Evolutionary conservation across 2,113 vertebrate genomes (phyloP).

Genomic region (Stomatorhinus ivindoensis): DNA sequence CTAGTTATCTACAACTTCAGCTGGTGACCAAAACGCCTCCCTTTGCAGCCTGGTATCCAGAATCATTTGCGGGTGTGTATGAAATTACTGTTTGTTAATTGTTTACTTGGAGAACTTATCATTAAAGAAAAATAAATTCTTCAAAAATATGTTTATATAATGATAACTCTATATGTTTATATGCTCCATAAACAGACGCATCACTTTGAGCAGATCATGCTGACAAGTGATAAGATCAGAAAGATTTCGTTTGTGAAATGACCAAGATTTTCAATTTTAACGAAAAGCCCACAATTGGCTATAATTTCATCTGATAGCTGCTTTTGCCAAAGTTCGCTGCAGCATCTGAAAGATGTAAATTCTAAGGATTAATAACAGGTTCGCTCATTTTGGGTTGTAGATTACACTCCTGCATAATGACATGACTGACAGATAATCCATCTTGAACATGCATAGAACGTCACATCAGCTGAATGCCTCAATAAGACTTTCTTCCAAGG

Average conservation of each 20-base stretch:
- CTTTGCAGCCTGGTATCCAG: no score
- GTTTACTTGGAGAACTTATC: not conserved
- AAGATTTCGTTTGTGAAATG: not conserved
- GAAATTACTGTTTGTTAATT: not conserved
- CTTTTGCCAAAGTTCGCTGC: not conserved
- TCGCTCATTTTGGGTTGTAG: not conserved
- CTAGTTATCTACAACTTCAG: no score
- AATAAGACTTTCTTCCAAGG: not conserved
- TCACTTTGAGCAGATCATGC: not conserved
- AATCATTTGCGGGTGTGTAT: no score
- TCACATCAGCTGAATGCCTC: not conserved
- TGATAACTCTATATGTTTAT: not conserved
- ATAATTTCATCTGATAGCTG: not conserved
- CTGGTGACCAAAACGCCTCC: no score
- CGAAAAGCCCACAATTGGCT: not conserved
- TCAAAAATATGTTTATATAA: not conserved
- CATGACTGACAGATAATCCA: not conserved
- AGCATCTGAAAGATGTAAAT: not conserved
- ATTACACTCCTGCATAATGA: not conserved
- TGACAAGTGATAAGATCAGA: not conserved
- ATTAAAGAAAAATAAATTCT: not conserved
- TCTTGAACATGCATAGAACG: not conserved
- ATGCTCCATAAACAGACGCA: not conserved
- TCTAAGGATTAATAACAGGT: conserved; percentile 6
- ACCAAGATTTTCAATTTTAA: not conserved